Evolutionary conservation across 2,113 vertebrate genomes (phyloP), one percentile per base, ranked within the genome.

Genomic region (Protomyctophum bolini): DNA sequence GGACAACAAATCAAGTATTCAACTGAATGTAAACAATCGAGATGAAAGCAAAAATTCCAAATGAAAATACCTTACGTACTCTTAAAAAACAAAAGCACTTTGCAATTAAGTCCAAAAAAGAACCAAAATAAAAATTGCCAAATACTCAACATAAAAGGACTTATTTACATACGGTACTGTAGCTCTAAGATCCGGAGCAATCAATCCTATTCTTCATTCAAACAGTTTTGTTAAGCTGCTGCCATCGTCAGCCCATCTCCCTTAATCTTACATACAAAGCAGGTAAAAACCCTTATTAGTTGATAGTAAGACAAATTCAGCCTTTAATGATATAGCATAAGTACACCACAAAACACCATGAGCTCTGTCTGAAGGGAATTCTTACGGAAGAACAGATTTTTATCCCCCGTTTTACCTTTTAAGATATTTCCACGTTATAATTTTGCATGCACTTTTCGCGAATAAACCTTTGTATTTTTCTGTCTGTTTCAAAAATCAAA

Each of bases 321-420:
- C 90, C 94, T 91, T 91, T 92, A 95, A 96, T 94, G 93, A 95
- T 95, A 96, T 90, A 94, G 93, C 14, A 68, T 91, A 94, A 96
- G 92, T 96, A 96, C 94, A 95, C 94, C 95, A 96, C 94, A 95
- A 95, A 96, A 96, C 95, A 96, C 95, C 94, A 91, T 93, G 94
- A 96, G 95, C 94, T 94, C 91, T 90, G 90, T 95, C 94, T 95
- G 95, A 96, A 95, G 94, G 94, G 94, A 97, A 95, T 94, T 93
- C 92, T 94, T 94, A 92, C 94, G 95, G 96, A 96, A 98, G 96
- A 97, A 96, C 96, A 94, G 94, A 98, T 97, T 97, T 96, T 88
- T 86, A 86, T 88, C 91, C 92, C 90, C 93, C 88, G 77, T 70
- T 21, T 91, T 91, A 93, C 95, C 91, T 93, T 85, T 92, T 68